Evolutionary conservation across 1,140 invertebrate genomes (phyloP), one percentile per base, ranked within the genome.

Genomic region (Dryas iulia): DNA sequence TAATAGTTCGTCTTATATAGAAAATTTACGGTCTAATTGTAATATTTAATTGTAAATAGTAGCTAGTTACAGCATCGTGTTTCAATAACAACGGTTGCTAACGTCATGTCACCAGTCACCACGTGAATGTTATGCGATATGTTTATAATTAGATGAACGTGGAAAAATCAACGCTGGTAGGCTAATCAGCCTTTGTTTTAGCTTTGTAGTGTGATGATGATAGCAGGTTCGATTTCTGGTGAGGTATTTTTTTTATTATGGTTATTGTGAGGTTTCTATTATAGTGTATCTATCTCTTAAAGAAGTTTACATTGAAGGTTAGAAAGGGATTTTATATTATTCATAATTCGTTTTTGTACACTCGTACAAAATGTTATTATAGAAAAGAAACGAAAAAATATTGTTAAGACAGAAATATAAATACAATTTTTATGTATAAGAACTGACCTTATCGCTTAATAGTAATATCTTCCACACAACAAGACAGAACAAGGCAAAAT

Each of bases 51-150:
- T 21, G 18, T 47, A 47, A 47, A 47, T 47, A 47, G 39, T 47
- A 10, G 18, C 18, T 62, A 33, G 59, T 39, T 47, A 18, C 23
- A 24, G 59, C 25, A 21, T 62, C 59, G 39, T 52, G 25, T 62
- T 62, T 26, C 59, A 62, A 60, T 47, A 60, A 62, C 18, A 59
- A 33, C 33, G 30, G 8, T 35, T 12, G 18, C 30, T n/a, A 35
- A 21, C 39, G 39, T 47, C 58, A 26, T 26, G 23, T 25, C 12
- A 53, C 39, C 59, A 53, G 23, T 25, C 12, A 53, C 39, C 59
- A 53, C 59, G 47, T 52, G 59, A 53, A 52, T 25, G 21, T 24
- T 35, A 62, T 24, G n/a, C 47, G 59, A 62, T 62, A 62, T 53
- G 59, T 62, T 62, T 62, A 47, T 33, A 47, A 47, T 47, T 47